Evolutionary conservation across 2,797 vertebrate species (phyloP), one percentile per base, ranked within the genome.

Genomic region (Bucorvus abyssinicus): DNA sequence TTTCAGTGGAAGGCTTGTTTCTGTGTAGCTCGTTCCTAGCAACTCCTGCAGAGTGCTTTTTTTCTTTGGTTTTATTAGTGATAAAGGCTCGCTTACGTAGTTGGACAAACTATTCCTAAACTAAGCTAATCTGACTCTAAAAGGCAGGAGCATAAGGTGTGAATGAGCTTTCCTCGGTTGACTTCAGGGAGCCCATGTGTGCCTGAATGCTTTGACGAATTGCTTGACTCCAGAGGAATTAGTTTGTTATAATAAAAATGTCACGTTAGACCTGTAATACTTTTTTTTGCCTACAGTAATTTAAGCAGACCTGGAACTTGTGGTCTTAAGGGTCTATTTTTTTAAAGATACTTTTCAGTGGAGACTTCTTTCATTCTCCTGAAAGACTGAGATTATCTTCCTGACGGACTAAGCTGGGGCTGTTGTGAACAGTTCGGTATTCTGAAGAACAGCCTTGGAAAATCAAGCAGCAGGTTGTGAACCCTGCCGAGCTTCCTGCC

Each of bases 201-300:
- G 55, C 68, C 29, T 4, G 27, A 4, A 23, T 9, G 12, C 27
- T 42, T 26, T 26, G 9, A 14, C 1, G 0, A 6, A 1, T 7
- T 27, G 27, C 9, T 63, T 42, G 60, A 22, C n/a, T 56, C 65
- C 53, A 50, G 55, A 14, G 11, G 9, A 80, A 29, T 38, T 36
- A 67, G 17, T n/a, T 55, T 57, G 14, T 15, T 32, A 1, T 9
- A 15, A 32, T 6, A 17, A 42, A 65, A 65, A 15, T 6, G 7
- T 20, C 59, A 2, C 6, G 3, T 32, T 40, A 15, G 5, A 9
- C 30, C 38, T 9, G 7, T 32, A 30, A 13, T 34, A 6, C 19
- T 3, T n/a, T 38, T 27, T 63, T 73, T 75, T 61, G 14, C 60
- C 12, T 60, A 3, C 22, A 6, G 23, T 73, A 47, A 17, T 84